A percentile compares a stretch with the other conserved stretches of the same genome.
Conservation (phyloP, 2,888 invertebrate species). For the Hybos culiciformis region DNA sequence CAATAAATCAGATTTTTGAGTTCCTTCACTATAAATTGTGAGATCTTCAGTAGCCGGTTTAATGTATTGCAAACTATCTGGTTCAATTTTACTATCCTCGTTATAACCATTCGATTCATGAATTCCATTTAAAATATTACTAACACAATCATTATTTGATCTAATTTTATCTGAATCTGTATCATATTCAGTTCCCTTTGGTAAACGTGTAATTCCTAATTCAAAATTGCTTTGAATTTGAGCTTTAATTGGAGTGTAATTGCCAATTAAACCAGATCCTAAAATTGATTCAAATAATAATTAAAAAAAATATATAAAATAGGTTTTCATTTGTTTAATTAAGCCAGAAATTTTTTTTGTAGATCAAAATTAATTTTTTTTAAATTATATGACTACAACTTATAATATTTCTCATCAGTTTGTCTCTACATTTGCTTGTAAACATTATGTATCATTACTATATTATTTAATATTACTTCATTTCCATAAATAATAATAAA, state of each 20-base stretch:
- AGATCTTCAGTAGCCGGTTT: constrained; percentile 31
- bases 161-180: constrained; percentile 4
- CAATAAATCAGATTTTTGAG: constrained; percentile 34
- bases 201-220: constrained; percentile 60
- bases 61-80: constrained; percentile 25
- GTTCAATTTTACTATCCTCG: constrained; percentile 14
- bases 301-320: neutral
- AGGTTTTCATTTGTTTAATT: no score
- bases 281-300: constrained; percentile 15
- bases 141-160: constrained; percentile 11
- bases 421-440: no score
- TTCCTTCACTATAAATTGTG: constrained; percentile 35
- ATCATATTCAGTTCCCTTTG: constrained; percentile 19
- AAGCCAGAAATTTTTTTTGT: no score
- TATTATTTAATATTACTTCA: no score
- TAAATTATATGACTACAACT: no score
- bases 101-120: constrained; percentile 4
- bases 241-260: constrained; percentile 72
- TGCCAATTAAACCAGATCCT: constrained; percentile 56
- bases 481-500: no score
- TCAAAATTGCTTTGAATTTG: constrained; percentile 53
- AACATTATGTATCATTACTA: no score
- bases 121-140: constrained; percentile 10
- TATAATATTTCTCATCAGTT: no score
- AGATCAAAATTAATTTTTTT: no score